Conservation (phyloP, 2,797 vertebrate genomes). For the Anabacerthia variegaticeps region DNA sequence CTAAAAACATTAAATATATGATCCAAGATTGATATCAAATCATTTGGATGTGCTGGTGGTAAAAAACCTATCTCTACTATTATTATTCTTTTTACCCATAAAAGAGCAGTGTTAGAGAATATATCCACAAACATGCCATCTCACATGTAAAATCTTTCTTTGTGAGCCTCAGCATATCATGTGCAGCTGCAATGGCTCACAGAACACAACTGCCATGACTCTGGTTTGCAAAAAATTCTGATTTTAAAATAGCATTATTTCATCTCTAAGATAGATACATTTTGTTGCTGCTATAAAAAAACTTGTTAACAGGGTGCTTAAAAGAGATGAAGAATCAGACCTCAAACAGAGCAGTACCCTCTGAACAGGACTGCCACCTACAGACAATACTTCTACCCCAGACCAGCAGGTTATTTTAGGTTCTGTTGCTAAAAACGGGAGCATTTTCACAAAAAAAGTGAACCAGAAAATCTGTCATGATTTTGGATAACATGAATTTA, state of each 20-base stretch:
- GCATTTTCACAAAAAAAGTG: neutral
- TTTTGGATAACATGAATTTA: neutral
- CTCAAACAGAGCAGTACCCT: neutral
- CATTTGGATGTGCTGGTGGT: neutral
- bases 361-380: neutral
- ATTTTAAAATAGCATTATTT: neutral
- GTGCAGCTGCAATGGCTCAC: neutral
- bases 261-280: neutral
- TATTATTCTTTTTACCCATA: neutral
- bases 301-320: neutral
- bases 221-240: neutral
- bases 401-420: neutral
- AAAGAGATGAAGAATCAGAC: neutral
- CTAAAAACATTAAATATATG: neutral
- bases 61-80: neutral
- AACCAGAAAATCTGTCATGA: neutral
- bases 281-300: neutral
- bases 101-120: neutral
- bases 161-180: neutral
- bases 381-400: neutral
- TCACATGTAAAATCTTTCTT: neutral
- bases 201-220: neutral
- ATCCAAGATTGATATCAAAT: neutral
- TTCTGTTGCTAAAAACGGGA: neutral
- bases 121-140: neutral